Evolutionary conservation across 1,140 invertebrate species (phyloP).

Genomic region (Drosophila kohkoa): DNA sequence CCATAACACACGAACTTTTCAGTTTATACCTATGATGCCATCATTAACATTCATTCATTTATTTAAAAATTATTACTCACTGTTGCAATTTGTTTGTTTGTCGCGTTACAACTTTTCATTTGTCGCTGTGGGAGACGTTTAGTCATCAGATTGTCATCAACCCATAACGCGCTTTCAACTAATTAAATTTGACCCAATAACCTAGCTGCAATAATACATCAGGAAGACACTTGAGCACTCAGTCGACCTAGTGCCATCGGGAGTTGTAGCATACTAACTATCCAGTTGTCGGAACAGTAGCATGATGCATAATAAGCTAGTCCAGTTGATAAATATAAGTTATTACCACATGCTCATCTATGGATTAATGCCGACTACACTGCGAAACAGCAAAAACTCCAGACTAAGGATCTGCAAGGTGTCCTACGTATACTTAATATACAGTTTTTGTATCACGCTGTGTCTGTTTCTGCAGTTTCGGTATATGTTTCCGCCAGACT

Average conservation of each 20-base stretch:
- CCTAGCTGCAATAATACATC: not conserved
- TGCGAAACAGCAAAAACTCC: conserved; percentile 3
- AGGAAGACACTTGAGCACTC: not conserved
- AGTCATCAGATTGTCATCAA: conserved; percentile 13
- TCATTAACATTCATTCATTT: too few relatives aligned
- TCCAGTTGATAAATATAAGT: conserved; percentile 23
- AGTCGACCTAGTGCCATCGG: not conserved
- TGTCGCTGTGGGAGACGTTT: not conserved
- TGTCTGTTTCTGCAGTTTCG: conserved; percentile 27
- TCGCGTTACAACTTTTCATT: not conserved
- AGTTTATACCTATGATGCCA: too few relatives aligned
- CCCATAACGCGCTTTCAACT: conserved; percentile 12
- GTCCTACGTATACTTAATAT: conserved; percentile 39
- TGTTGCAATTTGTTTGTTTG: not conserved
- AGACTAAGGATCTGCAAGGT: conserved; percentile 1
- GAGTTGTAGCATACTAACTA: not conserved
- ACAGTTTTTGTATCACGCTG: conserved; percentile 27
- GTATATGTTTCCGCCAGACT: conserved; percentile 16
- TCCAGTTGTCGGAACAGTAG: not conserved
- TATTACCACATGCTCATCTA: conserved; percentile 36
- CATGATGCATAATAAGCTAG: conserved; percentile 59
- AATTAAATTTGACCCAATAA: conserved; percentile 32
- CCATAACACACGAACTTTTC: too few relatives aligned
- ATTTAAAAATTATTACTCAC: not conserved
- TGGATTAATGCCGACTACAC: conserved; percentile 44